Conservation (phyloP, 2,797 vertebrate genomes). For the Chiroxiphia lanceolata region DNA sequence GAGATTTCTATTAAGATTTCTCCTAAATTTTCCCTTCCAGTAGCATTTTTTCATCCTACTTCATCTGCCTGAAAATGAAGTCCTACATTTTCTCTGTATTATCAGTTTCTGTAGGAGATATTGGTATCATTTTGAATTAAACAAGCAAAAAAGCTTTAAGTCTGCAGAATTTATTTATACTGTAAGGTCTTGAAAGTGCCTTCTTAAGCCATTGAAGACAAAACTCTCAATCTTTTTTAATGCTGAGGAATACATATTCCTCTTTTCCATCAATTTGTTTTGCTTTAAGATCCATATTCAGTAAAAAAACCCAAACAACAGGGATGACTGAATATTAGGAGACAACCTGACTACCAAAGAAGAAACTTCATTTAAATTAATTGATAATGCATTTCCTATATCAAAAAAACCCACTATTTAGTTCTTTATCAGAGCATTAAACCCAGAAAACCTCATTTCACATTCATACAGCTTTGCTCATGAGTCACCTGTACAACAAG, state of each 20-base stretch:
- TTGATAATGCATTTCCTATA: not conserved
- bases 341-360: not conserved
- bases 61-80: constrained; percentile 30
- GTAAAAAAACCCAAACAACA: not conserved
- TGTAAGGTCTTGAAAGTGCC: constrained; percentile 8
- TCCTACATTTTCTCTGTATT: constrained; percentile 10
- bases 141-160: constrained; percentile 4
- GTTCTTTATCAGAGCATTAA: not conserved
- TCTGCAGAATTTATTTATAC: constrained; percentile 36
- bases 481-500: not conserved
- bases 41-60: constrained; percentile 31
- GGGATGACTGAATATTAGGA: not conserved
- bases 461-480: not conserved
- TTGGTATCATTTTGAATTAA: constrained; percentile 36
- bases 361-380: not conserved
- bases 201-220: constrained; percentile 12
- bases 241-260: not conserved
- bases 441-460: not conserved
- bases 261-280: not conserved
- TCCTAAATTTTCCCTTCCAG: constrained; percentile 17
- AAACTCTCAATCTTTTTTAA: constrained; percentile 1
- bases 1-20: constrained; percentile 68
- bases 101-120: constrained; percentile 47
- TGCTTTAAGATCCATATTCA: not conserved
- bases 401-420: not conserved